Conservation (phyloP, 2,888 invertebrate genomes). For the Scaptomyza polygonia region DNA sequence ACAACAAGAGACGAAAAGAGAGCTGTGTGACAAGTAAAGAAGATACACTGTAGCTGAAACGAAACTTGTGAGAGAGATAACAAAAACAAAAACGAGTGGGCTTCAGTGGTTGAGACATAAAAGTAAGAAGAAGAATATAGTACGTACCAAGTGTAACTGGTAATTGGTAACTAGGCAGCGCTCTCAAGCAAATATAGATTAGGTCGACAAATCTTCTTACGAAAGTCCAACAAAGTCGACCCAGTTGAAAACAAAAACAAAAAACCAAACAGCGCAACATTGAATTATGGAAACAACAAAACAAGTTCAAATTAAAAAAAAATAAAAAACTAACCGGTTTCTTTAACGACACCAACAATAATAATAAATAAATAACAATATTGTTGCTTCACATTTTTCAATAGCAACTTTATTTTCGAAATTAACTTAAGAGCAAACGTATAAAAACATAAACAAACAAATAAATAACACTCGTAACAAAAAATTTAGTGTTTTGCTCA, state of each 20-base stretch:
- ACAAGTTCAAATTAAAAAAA: slow-evolving; percentile 22
- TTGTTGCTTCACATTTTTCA: slow-evolving; percentile 29
- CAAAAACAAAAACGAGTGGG: background rate
- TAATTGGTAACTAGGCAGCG: slow-evolving; percentile 19
- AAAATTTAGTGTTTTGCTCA: slow-evolving; percentile 76
- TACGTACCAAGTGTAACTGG: slow-evolving; percentile 8
- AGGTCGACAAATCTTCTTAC: slow-evolving; percentile 31
- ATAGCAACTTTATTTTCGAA: slow-evolving; percentile 36
- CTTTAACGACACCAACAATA: slow-evolving; percentile 1
- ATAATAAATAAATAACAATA: slow-evolving; percentile 23
- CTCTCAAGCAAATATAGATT: slow-evolving; percentile 41
- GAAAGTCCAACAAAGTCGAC: slow-evolving; percentile 32
- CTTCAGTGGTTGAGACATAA: slow-evolving; percentile 17
- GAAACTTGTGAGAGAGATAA: slow-evolving; percentile 6
- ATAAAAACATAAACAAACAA: slow-evolving; percentile 23
- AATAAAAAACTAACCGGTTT: slow-evolving; percentile 55
- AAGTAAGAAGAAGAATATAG: background rate
- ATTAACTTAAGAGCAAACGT: slow-evolving; percentile 35
- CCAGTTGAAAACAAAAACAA: slow-evolving; percentile 19
- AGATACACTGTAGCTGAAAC: slow-evolving; percentile 12
- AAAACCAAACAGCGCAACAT: slow-evolving; percentile 16
- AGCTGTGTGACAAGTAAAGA: background rate
- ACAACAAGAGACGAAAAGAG: slow-evolving; percentile 12
- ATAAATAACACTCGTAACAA: slow-evolving; percentile 48
- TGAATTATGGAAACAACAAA: slow-evolving; percentile 16